phyloP scores from a whole-genome alignment of 2,113 vertebrate species.

The Illadopsis cleaveri region DNA sequence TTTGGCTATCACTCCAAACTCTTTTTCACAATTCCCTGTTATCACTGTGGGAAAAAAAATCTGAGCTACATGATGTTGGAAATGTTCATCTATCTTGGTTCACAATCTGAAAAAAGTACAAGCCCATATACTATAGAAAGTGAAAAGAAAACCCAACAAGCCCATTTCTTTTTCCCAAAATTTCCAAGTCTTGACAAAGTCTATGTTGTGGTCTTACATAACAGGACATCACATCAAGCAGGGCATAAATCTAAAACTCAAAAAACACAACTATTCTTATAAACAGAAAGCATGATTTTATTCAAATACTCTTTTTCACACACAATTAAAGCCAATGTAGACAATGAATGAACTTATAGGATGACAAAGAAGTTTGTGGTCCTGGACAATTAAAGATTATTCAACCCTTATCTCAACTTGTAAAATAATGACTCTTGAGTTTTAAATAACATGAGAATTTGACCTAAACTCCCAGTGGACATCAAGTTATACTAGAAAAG shows the following conservation, averaged over 20 bases:
- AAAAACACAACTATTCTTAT: not conserved
- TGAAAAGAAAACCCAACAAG: rapidly evolving
- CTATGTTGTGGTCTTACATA: not conserved
- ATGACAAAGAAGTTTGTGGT: not conserved
- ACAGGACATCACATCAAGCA: not conserved
- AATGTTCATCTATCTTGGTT: not conserved
- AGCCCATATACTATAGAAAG: not conserved
- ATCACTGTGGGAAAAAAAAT: not conserved
- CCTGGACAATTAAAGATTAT: not conserved
- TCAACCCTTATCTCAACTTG: not conserved
- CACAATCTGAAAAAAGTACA: not conserved
- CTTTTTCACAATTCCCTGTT: not conserved
- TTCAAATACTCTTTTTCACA: not conserved
- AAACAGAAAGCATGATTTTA: not conserved
- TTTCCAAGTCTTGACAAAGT: not conserved
- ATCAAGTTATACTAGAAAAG: not conserved
- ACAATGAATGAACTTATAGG: not conserved
- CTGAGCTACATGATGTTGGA: not conserved
- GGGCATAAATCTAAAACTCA: not conserved
- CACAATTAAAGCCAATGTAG: not conserved
- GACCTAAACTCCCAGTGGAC: not conserved
- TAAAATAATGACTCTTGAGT: not conserved
- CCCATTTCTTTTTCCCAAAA: not conserved
- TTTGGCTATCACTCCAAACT: not conserved
- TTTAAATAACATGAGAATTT: not conserved